Evolutionary conservation across 1,140 invertebrate genomes (phyloP), one percentile per base, ranked within the genome.

Genomic region (Macrocentrus cingulum): DNA sequence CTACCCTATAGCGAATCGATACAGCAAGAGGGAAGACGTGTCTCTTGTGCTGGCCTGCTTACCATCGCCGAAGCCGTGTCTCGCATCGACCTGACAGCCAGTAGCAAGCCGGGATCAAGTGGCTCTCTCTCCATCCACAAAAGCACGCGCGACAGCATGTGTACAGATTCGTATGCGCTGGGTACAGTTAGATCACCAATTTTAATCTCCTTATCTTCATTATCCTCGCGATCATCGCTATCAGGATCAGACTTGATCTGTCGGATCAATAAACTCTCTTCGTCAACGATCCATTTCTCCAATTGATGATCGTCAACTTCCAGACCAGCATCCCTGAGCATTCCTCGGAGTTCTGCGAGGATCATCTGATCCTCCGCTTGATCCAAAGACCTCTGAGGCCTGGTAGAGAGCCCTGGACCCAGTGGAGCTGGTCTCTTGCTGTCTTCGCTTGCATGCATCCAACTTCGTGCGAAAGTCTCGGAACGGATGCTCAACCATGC

Each of bases 71-170:
- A 63, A 37, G 73, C 74, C 16, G 68, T 77, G 66, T 76, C 72
- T 59, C 77, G 71, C 64, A 83, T 77, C 57, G 82, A 80, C 57
- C 81, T 74, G 52, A 82, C 71, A 7, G 76, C 69, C 11, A 83
- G 71, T 42, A 83, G 67, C 6, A 81, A 69, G 56, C 74, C 76
- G 7, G 81, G 82, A 66, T 83, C 82, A 25, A 83, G 68, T 8
- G 81, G 79, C 70, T 83, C 77, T 18, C 77, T 79, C 57, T 84
- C 81, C 79, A 83, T 82, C 82, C 82, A 84, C 2, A 70, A 59
- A 8, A 84, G 68, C 15, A 81, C 81, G 34, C 75, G 75, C 8
- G 74, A 71, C 6, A 84, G 68, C 18, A 81, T 68, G 25, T 68
- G 60, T 4, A 77, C 76, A 0, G 75, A 76, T 56, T 83, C 81